A percentile compares a stretch with the other conserved stretches of the same genome.
phyloP scores from a whole-genome alignment of 2,797 vertebrate genomes.

The Melanotaenia trifasciata region DNA sequence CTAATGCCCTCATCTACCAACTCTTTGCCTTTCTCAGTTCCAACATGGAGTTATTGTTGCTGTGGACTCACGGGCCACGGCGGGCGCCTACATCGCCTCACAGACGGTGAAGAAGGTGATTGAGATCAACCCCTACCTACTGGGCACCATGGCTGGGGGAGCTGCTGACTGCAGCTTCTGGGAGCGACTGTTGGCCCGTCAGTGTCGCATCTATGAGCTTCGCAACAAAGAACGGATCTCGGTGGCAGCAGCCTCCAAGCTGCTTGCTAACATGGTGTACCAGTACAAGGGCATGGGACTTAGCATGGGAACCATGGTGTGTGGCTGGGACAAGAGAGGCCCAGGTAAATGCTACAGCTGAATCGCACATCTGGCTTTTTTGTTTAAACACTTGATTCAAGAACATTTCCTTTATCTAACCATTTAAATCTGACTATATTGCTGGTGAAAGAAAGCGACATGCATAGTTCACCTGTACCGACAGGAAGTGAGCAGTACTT shows the following conservation, averaged over 20 bases:
- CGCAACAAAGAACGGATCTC: conserved; percentile 95
- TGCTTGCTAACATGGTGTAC: conserved; percentile 96
- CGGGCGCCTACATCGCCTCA: conserved; percentile 90
- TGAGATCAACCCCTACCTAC: conserved; percentile 92
- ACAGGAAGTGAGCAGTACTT: too few relatives aligned
- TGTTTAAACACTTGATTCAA: not conserved
- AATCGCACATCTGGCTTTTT: not conserved
- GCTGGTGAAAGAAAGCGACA: too few relatives aligned
- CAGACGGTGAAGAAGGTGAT: conserved; percentile 95
- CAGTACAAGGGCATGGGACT: conserved; percentile 96
- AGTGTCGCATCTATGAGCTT: conserved; percentile 93
- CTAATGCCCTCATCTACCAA: not conserved
- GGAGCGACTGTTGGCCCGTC: conserved; percentile 91
- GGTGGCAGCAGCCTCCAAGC: conserved; percentile 91
- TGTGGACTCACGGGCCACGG: conserved; percentile 92
- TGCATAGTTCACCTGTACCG: too few relatives aligned
- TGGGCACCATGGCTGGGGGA: conserved; percentile 94
- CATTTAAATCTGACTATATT: too few relatives aligned
- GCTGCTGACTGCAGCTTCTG: conserved; percentile 94
- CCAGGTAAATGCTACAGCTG: conserved; percentile 81
- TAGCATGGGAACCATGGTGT: conserved; percentile 96
- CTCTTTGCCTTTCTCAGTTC: conserved; percentile 75
- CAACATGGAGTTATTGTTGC: conserved; percentile 91
- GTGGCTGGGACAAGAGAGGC: conserved; percentile 95
- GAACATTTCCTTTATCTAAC: not conserved